phyloP scores from a whole-genome alignment of 2,113 vertebrate species.

The Chlamydotis undulata region DNA sequence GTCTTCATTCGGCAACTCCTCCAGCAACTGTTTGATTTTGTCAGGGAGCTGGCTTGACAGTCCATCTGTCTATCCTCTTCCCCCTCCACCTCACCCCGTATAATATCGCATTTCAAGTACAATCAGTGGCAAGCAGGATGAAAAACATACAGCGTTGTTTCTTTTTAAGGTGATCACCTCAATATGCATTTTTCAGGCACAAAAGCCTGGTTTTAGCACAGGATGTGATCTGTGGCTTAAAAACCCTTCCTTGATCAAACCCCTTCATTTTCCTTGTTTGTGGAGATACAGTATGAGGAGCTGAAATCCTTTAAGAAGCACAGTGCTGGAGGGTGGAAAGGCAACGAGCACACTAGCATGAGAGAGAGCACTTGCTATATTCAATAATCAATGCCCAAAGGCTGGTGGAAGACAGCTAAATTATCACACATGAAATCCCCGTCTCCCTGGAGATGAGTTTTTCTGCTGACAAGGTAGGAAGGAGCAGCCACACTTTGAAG shows the following conservation, averaged over 20 bases:
- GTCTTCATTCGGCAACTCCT: neutral
- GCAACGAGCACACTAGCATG: neutral
- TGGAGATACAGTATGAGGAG: neutral
- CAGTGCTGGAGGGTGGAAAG: neutral
- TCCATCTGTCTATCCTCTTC: accelerated
- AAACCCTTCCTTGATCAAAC: neutral
- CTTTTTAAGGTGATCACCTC: neutral
- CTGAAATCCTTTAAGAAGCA: neutral
- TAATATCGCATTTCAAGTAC: neutral
- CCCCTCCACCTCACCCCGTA: accelerated
- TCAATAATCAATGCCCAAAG: neutral
- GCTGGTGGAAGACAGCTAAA: neutral
- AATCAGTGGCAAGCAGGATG: neutral
- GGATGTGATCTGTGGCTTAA: neutral
- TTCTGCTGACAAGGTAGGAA: neutral
- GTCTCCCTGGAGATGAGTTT: slow-evolving; percentile 2
- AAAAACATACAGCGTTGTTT: neutral
- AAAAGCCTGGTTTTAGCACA: neutral
- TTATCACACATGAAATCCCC: neutral
- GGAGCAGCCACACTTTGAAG: neutral
- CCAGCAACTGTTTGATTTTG: neutral
- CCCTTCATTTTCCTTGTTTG: neutral
- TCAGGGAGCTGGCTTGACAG: neutral
- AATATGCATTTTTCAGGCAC: neutral
- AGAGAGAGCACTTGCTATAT: neutral